Percentiles rank a stretch among this genome's conserved stretches.
Evolutionary conservation across 2,113 vertebrate species (phyloP).

Genomic region (Alaudala cheleensis): DNA sequence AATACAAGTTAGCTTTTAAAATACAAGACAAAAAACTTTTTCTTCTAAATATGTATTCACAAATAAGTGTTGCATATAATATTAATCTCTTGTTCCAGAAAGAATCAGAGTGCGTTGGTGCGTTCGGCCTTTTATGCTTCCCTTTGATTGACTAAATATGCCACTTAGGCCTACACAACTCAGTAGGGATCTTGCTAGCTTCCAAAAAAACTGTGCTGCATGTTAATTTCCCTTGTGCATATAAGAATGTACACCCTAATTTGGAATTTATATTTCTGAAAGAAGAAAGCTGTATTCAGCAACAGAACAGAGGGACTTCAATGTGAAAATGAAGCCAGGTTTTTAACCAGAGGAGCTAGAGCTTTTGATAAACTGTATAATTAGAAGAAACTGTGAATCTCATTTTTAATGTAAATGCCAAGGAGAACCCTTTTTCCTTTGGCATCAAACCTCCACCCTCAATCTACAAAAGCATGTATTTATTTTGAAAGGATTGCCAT

Average conservation of each 20-base stretch:
- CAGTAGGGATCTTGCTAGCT: background rate
- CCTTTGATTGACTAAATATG: background rate
- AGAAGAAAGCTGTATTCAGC: background rate
- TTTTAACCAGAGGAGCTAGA: background rate
- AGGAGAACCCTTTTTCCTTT: background rate
- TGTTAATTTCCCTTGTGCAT: background rate
- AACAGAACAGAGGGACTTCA: background rate
- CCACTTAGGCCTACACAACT: background rate
- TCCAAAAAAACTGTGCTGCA: background rate
- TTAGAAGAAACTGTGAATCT: background rate
- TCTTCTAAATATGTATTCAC: background rate
- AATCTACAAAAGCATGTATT: background rate
- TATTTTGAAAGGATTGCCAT: background rate
- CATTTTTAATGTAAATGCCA: background rate
- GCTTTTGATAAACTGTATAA: background rate
- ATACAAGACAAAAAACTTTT: background rate
- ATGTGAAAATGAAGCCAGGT: background rate
- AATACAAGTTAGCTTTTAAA: background rate
- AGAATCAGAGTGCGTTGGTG: background rate
- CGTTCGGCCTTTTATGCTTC: background rate
- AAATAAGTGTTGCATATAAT: background rate
- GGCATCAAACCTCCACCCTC: background rate
- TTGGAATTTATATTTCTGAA: conserved; percentile 1
- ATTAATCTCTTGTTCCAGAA: background rate
- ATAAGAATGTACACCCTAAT: background rate